Evolutionary conservation across 2,888 invertebrate genomes (phyloP).

Genomic region (Neocrepidodera transversa): DNA sequence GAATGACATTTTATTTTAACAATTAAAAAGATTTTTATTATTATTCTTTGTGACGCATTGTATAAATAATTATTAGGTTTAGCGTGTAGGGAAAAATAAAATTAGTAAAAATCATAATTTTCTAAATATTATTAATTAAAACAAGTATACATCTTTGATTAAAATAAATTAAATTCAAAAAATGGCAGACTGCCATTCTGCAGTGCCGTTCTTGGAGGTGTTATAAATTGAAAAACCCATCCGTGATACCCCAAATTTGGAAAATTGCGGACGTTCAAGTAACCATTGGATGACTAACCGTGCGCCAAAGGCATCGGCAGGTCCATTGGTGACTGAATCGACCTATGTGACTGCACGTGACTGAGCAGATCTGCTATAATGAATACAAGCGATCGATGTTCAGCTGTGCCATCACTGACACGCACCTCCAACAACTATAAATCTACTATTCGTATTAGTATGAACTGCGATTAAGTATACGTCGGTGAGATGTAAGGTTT

Average conservation of each 20-base stretch:
- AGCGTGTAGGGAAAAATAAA: too few relatives aligned
- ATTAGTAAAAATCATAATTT: too few relatives aligned
- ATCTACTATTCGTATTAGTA: slow-evolving; percentile 39
- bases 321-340: slow-evolving; percentile 67
- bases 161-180: slow-evolving; percentile 56
- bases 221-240: slow-evolving; percentile 63
- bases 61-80: too few relatives aligned
- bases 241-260: slow-evolving; percentile 65
- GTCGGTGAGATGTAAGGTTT: slow-evolving; percentile 21
- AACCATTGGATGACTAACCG: slow-evolving; percentile 63
- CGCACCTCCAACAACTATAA: slow-evolving; percentile 62
- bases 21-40: too few relatives aligned
- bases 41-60: too few relatives aligned
- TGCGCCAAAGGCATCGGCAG: slow-evolving; percentile 65
- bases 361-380: slow-evolving; percentile 69
- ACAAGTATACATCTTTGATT: too few relatives aligned
- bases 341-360: slow-evolving; percentile 68
- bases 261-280: slow-evolving; percentile 71
- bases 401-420: slow-evolving; percentile 70
- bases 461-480: slow-evolving; percentile 13
- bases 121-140: too few relatives aligned
- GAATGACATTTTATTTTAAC: too few relatives aligned
- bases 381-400: slow-evolving; percentile 65
- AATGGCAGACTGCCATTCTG: slow-evolving; percentile 64
- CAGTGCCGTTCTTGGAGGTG: slow-evolving; percentile 68